phyloP scores from a whole-genome alignment of 2,113 vertebrate species.

The Andinoacara biseriatus region DNA sequence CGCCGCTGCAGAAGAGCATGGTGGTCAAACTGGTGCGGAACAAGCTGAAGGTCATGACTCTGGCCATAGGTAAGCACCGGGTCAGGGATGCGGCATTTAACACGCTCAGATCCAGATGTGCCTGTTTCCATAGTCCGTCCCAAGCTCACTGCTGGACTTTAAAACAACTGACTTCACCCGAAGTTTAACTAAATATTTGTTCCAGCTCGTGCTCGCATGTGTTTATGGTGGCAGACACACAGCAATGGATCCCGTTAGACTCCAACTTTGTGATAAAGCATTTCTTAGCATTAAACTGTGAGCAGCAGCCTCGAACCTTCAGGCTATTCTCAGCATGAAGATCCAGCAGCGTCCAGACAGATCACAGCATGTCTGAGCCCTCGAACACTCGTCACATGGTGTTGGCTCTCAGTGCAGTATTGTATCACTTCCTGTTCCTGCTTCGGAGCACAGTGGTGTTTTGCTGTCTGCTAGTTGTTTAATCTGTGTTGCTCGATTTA shows the following conservation, averaged over 20 bases:
- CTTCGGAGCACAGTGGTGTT: no score
- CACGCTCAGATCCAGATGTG: not conserved
- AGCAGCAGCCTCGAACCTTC: not conserved
- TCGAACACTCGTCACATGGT: no score
- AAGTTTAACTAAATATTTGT: not conserved
- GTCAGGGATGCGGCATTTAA: not conserved
- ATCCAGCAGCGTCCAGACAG: constrained; percentile 4
- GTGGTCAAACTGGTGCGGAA: constrained; percentile 95
- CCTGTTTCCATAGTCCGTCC: not conserved
- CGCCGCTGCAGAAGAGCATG: constrained; percentile 97
- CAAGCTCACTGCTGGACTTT: not conserved
- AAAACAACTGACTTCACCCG: not conserved
- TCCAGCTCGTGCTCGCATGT: not conserved
- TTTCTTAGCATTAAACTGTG: not conserved
- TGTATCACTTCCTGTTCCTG: no score
- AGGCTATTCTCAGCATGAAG: not conserved
- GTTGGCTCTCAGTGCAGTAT: no score
- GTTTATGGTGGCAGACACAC: not conserved
- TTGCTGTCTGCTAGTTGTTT: no score
- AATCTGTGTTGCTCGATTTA: no score
- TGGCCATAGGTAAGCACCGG: constrained; percentile 88
- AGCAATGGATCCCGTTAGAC: not conserved
- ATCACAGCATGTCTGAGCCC: constrained; percentile 15
- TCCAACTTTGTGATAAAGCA: not conserved
- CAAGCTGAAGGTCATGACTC: constrained; percentile 97